Percentiles rank a stretch among this genome's conserved stretches.
Evolutionary conservation across 2,113 vertebrate genomes (phyloP).

Genomic region (Callorhinus ursinus): DNA sequence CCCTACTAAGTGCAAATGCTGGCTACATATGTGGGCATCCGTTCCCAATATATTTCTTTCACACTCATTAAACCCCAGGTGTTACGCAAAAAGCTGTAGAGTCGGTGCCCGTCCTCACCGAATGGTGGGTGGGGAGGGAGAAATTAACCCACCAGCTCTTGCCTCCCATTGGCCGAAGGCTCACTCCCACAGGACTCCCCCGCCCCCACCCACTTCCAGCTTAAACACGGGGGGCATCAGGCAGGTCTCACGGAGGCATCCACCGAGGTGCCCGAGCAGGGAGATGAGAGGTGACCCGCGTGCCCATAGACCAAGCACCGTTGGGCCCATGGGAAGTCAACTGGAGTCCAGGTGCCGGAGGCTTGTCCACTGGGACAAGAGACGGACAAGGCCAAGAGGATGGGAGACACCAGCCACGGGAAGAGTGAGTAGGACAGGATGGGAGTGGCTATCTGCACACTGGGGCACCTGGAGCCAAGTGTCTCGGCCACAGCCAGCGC

Average conservation of each 20-base stretch:
- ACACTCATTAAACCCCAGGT: not conserved
- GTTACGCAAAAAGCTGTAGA: not conserved
- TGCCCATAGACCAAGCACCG: not conserved
- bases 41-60: not conserved
- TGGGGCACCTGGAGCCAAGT: not conserved
- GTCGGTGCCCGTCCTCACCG: not conserved
- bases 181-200: too few species aligned
- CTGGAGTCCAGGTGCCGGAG: not conserved
- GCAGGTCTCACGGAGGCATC: not conserved
- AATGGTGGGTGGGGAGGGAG: rapidly evolving
- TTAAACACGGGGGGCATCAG: not conserved
- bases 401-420: not conserved
- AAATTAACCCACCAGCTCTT: not conserved
- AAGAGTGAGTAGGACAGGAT: not conserved
- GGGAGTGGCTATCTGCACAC: not conserved
- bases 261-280: rapidly evolving
- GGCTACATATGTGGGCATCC: not conserved
- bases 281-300: not conserved
- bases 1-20: not conserved
- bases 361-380: not conserved
- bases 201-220: not conserved
- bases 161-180: not conserved
- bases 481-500: not conserved
- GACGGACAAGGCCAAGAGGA: not conserved
- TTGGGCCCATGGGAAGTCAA: rapidly evolving